These are phyloP conservation scores for Aricia artaxerxes DNA, from an alignment of 2,888 invertebrate species.

Conservation along the genomic window DNA sequence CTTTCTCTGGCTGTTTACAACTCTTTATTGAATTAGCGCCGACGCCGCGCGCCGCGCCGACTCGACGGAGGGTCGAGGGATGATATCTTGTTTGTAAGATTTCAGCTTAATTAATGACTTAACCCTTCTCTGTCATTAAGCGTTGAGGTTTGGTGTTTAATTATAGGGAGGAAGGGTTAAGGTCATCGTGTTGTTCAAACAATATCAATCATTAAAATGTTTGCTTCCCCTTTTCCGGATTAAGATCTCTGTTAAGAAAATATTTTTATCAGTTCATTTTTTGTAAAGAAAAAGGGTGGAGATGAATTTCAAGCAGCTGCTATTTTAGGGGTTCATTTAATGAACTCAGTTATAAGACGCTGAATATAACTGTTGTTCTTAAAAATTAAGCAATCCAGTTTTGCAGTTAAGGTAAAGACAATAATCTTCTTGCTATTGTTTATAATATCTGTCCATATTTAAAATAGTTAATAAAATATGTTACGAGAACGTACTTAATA, in stretches of 20 bases:
- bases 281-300: not conserved
- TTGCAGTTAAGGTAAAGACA: not conserved
- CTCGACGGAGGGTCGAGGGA: slow-evolving; percentile 70
- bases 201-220: slow-evolving; percentile 21
- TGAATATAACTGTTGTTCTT: not conserved
- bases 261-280: not conserved
- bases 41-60: slow-evolving; percentile 41
- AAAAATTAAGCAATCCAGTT: not conserved
- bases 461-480: not conserved
- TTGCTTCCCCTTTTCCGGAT: not conserved
- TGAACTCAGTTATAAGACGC: not conserved
- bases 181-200: slow-evolving; percentile 48
- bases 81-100: slow-evolving; percentile 74
- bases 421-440: not conserved
- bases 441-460: too few relatives aligned
- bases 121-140: slow-evolving; percentile 66
- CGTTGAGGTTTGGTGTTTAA: slow-evolving; percentile 57
- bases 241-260: not conserved
- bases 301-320: not conserved
- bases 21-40: slow-evolving; percentile 75
- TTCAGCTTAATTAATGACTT: slow-evolving; percentile 73
- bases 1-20: slow-evolving; percentile 75
- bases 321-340: not conserved
- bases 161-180: slow-evolving; percentile 58
- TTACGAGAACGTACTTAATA: not conserved